Base-by-base conservation (phyloP, 23 tunicate genomes). In the Halocynthia aurantium region DNA sequence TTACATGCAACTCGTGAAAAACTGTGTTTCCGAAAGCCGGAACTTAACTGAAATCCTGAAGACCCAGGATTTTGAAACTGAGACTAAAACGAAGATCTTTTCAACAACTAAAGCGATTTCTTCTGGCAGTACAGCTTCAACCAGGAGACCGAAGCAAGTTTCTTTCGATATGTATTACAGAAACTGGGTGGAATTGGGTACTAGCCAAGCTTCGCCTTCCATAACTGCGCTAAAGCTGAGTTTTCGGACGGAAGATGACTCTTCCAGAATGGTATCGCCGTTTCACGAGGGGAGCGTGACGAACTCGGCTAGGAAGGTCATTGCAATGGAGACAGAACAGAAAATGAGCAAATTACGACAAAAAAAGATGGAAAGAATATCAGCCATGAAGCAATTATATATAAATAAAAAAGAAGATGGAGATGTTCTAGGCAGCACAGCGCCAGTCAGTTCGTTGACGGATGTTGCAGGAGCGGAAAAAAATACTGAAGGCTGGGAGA, bases 121-220 rank as follows among this genome's bases (percentile, higher is more conserved):
- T 22, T 64, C 56, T 19, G 56, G 0, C 12, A 74, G 56, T 22
- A 9, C 22, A 13, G 5, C 21, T 20, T 69, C 52, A 69, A 80
- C 65, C 6, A 73, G 20, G 53, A 82, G 78, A 71, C 76, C 93
- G 51, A 87, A 87, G 61, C 96, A 89, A 80, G 84, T 89, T 8
- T 89, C 96, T 6, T 84, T 89, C 84, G 96, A 89, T 70, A 76
- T 76, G 22, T 89, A 89, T 62, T 88, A 84, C 81, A 67, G 70
- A 70, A 67, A 66, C 31, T 89, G 96, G 96, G 83, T 81, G 10
- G 77, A 84, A 74, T 76, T 84, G 10, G 96, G 85, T 7, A 81
- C 96, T 15, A 89, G 85, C 12, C 87, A 89, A 60, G 82, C 96
- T 8, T 49, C n/a, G 6, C 22, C 78, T 21, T 54, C 5, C 56